Evolutionary conservation across 1,140 invertebrate species (phyloP), one percentile per base, ranked within the genome.

Genomic region (Meloidogyne floridensis): DNA sequence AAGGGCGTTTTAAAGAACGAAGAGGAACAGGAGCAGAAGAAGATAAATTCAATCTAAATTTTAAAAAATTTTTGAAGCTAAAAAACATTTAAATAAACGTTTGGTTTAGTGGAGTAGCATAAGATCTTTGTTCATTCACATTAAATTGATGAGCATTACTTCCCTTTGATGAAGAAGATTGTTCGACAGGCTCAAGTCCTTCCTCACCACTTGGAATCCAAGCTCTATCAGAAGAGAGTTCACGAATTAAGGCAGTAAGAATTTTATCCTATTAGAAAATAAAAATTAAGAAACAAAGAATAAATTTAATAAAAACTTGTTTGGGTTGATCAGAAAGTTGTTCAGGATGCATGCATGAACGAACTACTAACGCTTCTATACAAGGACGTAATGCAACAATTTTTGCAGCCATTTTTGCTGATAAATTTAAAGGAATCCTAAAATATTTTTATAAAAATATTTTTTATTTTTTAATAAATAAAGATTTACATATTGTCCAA

Each of bases 391-490:
- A 91, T 7, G 95, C 94, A 0, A 95, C 93, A 80, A 98, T 93
- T 5, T 93, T 92, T 0, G 95, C 94, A 0, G 96, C 96, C 10
- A 89, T 92, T 88, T 92, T 85, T 0, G 94, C 93, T 84, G 94
- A 91, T 93, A 98, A 96, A 9, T 94, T 93, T 43, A 98, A 92
- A 90, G 95, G 96, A 32, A 98, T 93, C 95, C 93, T 93, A 82
- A 18, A 87, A 74, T 59, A 51, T 51, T 42, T 18, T 8, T 47
- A 15, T 69, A 3, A 32, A 32, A 82, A 75, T 20, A 75, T n/a
- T 15, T 20, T 13, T 53, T 77, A 32, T 32, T 32, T 32, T 54
- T 11, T 78, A 7, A 7, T 32, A 75, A 7, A 7, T 32, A 75
- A 47, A 32, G 56, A 82, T 82, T 86, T 89, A 92, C 93, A 95